Base-by-base conservation (phyloP, 2,797 vertebrate species). In the Lindbergichthys nudifrons region DNA sequence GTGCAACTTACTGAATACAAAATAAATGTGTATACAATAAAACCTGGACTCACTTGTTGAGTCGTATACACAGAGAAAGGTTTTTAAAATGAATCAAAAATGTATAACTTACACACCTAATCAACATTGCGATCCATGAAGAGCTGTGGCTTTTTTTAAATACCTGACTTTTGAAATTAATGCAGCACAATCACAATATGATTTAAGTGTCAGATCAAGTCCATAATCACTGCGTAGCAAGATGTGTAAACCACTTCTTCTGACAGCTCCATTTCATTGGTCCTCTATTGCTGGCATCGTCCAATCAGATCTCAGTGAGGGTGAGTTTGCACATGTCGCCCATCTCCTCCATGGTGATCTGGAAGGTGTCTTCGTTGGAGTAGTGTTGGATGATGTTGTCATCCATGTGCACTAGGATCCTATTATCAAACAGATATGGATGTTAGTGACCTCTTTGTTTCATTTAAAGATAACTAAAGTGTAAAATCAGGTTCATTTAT, bases 311-410 rank as follows among this genome's bases (percentile, higher is more conserved):
- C 90, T 99, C 98, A 0, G 97, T 99, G 61, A 99, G 96, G 23
- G 96, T 99, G 86, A 99, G 97, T 75, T 97, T 98, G 90, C 96
- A 97, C n/a, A 95, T 92, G 66, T 96, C 96, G 16, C 95, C 96
- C 7, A 91, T 73, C 83, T 99, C 97, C 79, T 99, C 98, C 70
- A 98, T 95, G 88, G 96, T 96, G 87, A 99, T 94, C 94, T 99
- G 98, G 95, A 99, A 99, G 75, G 98, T 99, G 92, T 99, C 98
- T 87, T 99, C 98, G 1, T 99, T 99, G 78, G 98, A 99, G 89
- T 99, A 99, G 84, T 99, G 98, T 84, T 96, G 97, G 93, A 99
- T 96, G 32, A 99, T 99, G 91, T 99, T 99, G 94, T 99, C 98
- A 0, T 99, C 98, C 98, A 99, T 99, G 92, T 99, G 97, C 77